Conservation (phyloP, 2,797 vertebrate species). For the Balearica regulorum region DNA sequence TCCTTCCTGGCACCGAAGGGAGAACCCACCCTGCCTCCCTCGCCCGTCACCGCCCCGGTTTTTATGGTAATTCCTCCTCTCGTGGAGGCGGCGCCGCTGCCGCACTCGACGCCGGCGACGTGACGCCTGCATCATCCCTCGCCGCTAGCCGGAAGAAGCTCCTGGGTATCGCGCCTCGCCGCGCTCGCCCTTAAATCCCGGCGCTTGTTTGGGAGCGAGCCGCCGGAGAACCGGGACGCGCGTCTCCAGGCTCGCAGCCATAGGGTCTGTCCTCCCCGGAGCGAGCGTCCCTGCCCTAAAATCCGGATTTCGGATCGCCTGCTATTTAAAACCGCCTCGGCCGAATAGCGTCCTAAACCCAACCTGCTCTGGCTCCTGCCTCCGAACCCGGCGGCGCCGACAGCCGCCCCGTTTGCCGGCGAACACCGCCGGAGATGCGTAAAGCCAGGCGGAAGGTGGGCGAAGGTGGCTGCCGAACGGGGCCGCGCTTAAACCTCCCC, state of each 20-base stretch:
- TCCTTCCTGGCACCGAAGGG: neutral
- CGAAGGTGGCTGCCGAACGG: neutral
- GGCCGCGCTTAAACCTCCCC: neutral
- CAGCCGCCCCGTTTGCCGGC: neutral
- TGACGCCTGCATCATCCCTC: neutral
- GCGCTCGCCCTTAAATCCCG: neutral
- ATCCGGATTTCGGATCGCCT: neutral
- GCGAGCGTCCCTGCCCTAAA: neutral
- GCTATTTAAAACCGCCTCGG: neutral
- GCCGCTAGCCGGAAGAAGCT: fast-evolving
- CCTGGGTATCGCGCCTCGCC: fast-evolving
- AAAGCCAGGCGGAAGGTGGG: neutral
- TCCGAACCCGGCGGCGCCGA: fast-evolving
- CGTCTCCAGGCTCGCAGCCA: fast-evolving
- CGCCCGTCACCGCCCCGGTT: fast-evolving
- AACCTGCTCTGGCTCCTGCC: neutral
- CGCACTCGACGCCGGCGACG: neutral
- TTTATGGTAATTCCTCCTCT: neutral
- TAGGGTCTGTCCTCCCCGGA: neutral
- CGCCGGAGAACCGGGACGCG: fast-evolving
- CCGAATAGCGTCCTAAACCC: neutral
- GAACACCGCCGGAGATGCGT: fast-evolving
- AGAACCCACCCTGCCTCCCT: neutral
- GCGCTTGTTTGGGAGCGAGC: neutral
- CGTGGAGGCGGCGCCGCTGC: neutral